phyloP scores from a whole-genome alignment of 2,888 invertebrate genomes.

The Folsomia candida region DNA sequence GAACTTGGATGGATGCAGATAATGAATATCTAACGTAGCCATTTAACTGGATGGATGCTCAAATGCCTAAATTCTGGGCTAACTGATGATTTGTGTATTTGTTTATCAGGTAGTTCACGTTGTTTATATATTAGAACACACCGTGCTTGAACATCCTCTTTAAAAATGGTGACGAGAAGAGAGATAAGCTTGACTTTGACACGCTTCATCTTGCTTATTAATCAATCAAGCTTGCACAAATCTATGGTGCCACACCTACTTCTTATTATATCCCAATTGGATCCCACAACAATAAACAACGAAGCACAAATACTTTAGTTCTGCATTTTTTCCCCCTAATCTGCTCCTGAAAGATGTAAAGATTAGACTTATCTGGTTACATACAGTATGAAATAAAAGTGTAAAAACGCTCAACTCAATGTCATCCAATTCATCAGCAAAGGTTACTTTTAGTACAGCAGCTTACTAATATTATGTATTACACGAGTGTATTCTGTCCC shows the following conservation, averaged over 20 bases:
- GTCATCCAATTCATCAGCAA: conserved; percentile 1
- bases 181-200: not conserved
- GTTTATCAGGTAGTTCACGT: no score
- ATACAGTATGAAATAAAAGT: not conserved
- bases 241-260: no score
- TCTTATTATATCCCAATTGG: no score
- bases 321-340: not conserved
- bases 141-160: not conserved
- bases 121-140: no score
- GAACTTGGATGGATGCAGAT: not conserved
- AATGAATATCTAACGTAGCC: no score
- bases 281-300: no score
- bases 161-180: no score
- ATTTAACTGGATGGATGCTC: no score
- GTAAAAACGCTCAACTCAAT: conserved; percentile 1
- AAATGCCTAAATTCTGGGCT: no score
- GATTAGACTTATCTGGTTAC: not conserved
- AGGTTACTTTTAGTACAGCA: not conserved
- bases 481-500: not conserved
- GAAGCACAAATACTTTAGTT: not conserved
- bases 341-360: not conserved
- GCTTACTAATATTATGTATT: not conserved
- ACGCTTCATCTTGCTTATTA: no score
- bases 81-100: not conserved
- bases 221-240: no score